phyloP scores from a whole-genome alignment of 2,888 invertebrate species.

The Deilephila elpenor region DNA sequence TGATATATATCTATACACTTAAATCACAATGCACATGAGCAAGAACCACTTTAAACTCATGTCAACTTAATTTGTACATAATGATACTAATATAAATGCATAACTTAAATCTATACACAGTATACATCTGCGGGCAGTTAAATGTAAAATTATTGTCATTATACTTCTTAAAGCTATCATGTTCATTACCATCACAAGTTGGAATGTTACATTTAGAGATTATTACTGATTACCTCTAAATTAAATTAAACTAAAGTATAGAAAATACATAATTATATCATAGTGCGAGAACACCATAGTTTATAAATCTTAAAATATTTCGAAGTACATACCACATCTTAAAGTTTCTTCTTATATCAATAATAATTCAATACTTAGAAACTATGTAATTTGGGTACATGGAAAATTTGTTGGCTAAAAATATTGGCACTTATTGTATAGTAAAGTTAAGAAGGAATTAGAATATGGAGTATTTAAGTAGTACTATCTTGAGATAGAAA shows the following conservation, averaged over 20 bases:
- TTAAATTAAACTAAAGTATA: conserved; percentile 20
- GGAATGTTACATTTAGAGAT: conserved; percentile 50
- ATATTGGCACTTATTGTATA: conserved; percentile 49
- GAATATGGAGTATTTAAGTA: conserved; percentile 35
- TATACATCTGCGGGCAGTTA: conserved; percentile 55
- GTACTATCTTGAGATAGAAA: conserved; percentile 26
- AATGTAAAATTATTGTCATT: conserved; percentile 58
- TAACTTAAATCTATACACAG: conserved; percentile 58
- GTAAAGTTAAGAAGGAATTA: conserved; percentile 34
- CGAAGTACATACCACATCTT: neutral
- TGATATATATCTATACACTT: conserved; percentile 39
- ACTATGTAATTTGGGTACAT: conserved; percentile 34
- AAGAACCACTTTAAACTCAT: conserved; percentile 59
- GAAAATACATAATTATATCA: conserved; percentile 21
- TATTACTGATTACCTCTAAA: conserved; percentile 38
- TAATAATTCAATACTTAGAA: conserved; percentile 9
- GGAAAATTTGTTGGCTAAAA: conserved; percentile 36
- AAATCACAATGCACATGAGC: conserved; percentile 77
- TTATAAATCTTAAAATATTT: conserved; percentile 22
- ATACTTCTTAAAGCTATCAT: conserved; percentile 52
- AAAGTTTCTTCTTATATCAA: neutral
- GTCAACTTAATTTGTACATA: conserved; percentile 80
- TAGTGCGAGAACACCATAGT: conserved; percentile 34
- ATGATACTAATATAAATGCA: conserved; percentile 78
- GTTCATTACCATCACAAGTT: conserved; percentile 47